Evolutionary conservation across 1,140 invertebrate genomes (phyloP), one percentile per base, ranked within the genome.

Genomic region (Drosophila burlai): DNA sequence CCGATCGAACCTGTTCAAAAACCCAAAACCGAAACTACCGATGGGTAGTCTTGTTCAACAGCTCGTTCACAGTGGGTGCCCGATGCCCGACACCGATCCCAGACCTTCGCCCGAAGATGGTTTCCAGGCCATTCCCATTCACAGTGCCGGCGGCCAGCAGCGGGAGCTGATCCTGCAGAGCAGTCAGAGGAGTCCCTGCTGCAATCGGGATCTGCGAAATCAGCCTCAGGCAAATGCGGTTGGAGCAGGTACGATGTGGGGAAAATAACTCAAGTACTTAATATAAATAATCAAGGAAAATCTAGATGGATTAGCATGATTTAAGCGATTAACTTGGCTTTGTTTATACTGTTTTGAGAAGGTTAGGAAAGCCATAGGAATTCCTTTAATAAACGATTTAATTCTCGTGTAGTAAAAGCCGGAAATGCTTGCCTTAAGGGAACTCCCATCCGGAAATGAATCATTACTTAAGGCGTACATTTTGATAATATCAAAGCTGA

Each of bases 181-280:
- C 29, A 52, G 42, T 46, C 77, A 38, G 59, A 72, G 62, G 10
- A 46, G 55, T 47, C 38, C 18, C 24, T 89, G 83, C 42, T 89
- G 84, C 49, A 89, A 77, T n/a, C 61, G 68, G 9, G 83, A 86
- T 78, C 49, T 77, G 6, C 64, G 84, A 2, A 89, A 87, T 65
- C 83, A 80, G 31, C 83, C 83, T 0, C 83, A 87, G 36, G 76
- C 84, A 7, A 89, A 87, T 83, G 84, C 84, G 21, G 54, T 87
- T 10, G 81, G 76, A 2, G 80, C 83, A 8, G 83, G 83, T 87
- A 57, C 76, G 75, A 31, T 18, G 4, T 0, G 4, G 9, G 38
- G n/a, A 18, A 59, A 24, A 46, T 13, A n/a, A 43, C 16, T 10
- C 3, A 24, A 29, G 36, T 21, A 2, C 43, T 45, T 45, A 36